Conservation (phyloP, 2,797 vertebrate genomes). For the Labeo calbasu region DNA sequence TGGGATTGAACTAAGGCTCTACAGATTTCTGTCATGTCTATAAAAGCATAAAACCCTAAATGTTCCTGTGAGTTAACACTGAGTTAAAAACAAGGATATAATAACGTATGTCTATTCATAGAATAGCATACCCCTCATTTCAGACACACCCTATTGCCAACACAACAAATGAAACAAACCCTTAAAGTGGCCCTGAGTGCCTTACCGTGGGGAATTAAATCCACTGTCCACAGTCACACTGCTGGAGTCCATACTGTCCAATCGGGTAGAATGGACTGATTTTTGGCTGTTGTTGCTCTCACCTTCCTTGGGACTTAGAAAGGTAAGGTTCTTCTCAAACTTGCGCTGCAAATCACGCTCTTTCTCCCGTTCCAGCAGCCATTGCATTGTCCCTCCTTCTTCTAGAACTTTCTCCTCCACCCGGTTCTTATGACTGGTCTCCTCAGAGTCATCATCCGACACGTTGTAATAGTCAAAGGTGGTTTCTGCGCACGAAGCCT, state of each 20-base stretch:
- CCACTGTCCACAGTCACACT: constrained; percentile 98
- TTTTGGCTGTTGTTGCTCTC: constrained; percentile 87
- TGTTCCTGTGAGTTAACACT: constrained; percentile 35
- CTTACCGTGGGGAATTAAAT: constrained; percentile 99
- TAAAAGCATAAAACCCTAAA: constrained; percentile 26
- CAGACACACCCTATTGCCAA: constrained; percentile 38
- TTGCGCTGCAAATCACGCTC: constrained; percentile 94
- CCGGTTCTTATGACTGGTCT: constrained; percentile 81
- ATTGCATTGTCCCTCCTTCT: constrained; percentile 94
- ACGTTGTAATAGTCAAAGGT: constrained; percentile 98
- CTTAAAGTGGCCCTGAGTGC: constrained; percentile 60
- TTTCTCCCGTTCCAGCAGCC: constrained; percentile 94
- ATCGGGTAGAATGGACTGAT: constrained; percentile 91
- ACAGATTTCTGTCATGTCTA: constrained; percentile 31
- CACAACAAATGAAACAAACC: constrained; percentile 50
- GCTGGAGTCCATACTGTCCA: constrained; percentile 99
- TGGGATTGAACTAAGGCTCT: constrained; percentile 37
- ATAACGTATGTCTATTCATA: constrained; percentile 63
- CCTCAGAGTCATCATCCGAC: constrained; percentile 94
- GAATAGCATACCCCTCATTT: constrained; percentile 62
- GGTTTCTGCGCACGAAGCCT: constrained; percentile 79
- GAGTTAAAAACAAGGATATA: constrained; percentile 50
- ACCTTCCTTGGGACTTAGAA: constrained; percentile 86
- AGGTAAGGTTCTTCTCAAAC: constrained; percentile 96
- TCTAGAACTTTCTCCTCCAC: constrained; percentile 80